A percentile compares a stretch with the other conserved stretches of the same genome.
Conservation (phyloP, 2,797 vertebrate genomes). For the Tachyglossus aculeatus region DNA sequence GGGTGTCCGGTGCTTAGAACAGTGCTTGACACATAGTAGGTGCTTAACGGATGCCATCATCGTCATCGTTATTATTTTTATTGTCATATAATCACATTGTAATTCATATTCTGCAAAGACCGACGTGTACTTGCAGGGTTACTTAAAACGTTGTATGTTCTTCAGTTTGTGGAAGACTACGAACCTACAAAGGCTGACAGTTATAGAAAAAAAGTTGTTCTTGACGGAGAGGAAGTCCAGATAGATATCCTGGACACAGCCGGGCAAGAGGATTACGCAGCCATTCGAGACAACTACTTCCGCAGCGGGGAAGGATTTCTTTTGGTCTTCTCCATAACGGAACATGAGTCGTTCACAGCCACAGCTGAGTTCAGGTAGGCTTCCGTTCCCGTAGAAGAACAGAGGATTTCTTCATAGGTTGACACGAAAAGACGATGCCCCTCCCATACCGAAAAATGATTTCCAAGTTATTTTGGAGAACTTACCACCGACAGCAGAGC, state of each 20-base stretch:
- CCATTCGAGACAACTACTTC: conserved; percentile 98
- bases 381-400: neutral
- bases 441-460: no score
- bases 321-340: conserved; percentile 95
- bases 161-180: conserved; percentile 97
- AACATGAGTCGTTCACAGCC: conserved; percentile 91
- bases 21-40: neutral
- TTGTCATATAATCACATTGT: no score
- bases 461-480: no score
- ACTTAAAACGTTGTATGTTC: neutral
- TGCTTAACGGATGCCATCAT: neutral
- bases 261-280: conserved; percentile 97
- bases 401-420: no score
- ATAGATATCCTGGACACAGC: conserved; percentile 98
- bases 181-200: conserved; percentile 98
- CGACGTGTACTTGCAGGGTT: no score
- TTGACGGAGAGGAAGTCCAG: conserved; percentile 97
- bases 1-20: no score
- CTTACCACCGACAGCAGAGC: no score
- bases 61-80: no score
- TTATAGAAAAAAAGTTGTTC: conserved; percentile 97
- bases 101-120: no score
- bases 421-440: no score
- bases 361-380: conserved; percentile 90
- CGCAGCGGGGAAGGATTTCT: conserved; percentile 96